Evolutionary conservation across 2,888 invertebrate species (phyloP), one percentile per base, ranked within the genome.

Genomic region (Zhuqinia jingwanae): DNA sequence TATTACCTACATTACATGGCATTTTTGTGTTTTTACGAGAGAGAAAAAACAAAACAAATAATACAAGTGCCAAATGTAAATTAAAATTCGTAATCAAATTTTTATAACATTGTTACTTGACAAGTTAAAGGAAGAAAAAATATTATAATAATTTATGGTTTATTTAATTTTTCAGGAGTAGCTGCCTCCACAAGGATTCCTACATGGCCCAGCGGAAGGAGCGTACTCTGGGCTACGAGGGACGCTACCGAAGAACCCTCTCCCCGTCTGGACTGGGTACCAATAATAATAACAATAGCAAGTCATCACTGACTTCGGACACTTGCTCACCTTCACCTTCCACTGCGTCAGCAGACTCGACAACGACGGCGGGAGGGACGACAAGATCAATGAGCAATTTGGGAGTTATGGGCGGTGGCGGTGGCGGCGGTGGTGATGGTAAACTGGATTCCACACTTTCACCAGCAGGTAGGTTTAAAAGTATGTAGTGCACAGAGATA

Each of bases 151-250:
- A 36, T 6, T 36, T 36, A 36, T 53, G 20, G 50, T 84, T 84
- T 25, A 53, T 50, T 68, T 68, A 65, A 25, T 50, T 78, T 87
- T 36, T 36, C 91, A 91, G 90, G 94, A 94, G 20, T 94, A 96
- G 96, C 93, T 95, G 95, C 92, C 95, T 95, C 92, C 96, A 96
- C 78, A 96, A 96, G 93, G 95, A 95, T 89, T 95, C 96, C 84
- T 96, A 96, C 92, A 92, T 96, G 92, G 95, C 95, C n/a, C 94
- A 94, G 89, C 94, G 95, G 56, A 94, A 95, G 81, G 95, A 95
- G 91, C 94, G 95, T 88, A 95, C 95, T 90, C 93, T 94, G 91
- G 94, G 94, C 87, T 96, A 95, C 92, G 95, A 94, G 91, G 96
- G 96, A 88, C 95, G 95, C 91, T 96, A 96, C 92, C 95, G 95